A percentile compares a stretch with the other conserved stretches of the same genome.
Conservation (phyloP, 2,888 invertebrate genomes). For the Papilio protenor region DNA sequence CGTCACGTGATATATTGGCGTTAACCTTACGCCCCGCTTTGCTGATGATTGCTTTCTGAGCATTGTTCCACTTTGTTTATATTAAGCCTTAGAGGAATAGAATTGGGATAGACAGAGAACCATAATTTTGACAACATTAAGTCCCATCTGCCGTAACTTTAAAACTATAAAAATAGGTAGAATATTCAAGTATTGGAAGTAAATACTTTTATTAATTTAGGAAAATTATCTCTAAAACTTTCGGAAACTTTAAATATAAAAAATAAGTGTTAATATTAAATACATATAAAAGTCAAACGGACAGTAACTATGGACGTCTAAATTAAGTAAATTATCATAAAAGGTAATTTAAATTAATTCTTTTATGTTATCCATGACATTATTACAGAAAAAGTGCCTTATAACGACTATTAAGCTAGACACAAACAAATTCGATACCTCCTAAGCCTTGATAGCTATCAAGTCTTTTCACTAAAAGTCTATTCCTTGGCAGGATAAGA, state of each 20-base stretch:
- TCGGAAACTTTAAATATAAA: no score
- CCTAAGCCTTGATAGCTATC: background rate
- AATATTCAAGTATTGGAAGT: no score
- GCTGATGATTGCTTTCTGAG: constrained; percentile 31
- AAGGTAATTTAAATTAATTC: no score
- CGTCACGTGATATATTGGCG: constrained; percentile 77
- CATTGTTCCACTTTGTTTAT: constrained; percentile 20
- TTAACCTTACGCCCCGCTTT: constrained; percentile 48
- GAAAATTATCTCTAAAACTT: no score
- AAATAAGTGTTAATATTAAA: no score
- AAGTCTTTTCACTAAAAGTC: constrained; percentile 6
- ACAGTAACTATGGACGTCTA: no score
- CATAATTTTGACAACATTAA: no score
- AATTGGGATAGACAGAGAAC: background rate
- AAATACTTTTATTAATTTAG: no score
- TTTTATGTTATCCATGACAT: no score
- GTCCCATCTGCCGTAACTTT: background rate
- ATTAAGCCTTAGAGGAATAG: background rate
- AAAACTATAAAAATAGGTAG: background rate
- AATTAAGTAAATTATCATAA: no score
- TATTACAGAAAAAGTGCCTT: background rate
- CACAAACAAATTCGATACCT: background rate
- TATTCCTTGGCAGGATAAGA: constrained; percentile 44
- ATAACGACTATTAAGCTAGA: background rate
- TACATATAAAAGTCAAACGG: no score